Base-by-base conservation (phyloP, 2,113 vertebrate species). In the Gymnarchus niloticus region DNA sequence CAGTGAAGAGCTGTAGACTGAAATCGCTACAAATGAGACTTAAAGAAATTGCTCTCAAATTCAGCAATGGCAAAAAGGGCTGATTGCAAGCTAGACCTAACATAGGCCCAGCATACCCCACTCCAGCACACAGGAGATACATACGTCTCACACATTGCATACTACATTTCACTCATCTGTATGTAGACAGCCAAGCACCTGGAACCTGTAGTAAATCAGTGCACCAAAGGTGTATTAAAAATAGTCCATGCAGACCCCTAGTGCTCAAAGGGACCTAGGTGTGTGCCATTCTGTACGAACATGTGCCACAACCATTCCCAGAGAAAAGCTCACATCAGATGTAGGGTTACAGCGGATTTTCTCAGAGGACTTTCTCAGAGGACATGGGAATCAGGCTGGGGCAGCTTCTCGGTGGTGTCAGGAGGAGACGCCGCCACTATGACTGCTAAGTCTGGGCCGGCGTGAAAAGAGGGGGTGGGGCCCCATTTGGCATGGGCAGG, bases 321-420 rank as follows among this genome's bases (percentile, higher is more conserved):
- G 85, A 54, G 86, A 85, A 46, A 89, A 90, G 91, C 93, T 94
- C 93, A 95, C 93, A 7, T 94, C 73, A 87, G 52, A 78, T 25
- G 37, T 7, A 37, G 46, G 83, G 82, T 90, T 93, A 95, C 7
- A 94, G 92, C 81, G 93, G 90, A 81, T 92, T 94, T 89, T 94
- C 93, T 88, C 85, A 93, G 88, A 88, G 90, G 85, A n/a, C n/a
- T n/a, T n/a, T n/a, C n/a, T n/a, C n/a, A n/a, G n/a, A 91, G 92
- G 87, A 85, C 85, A 54, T 37, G 56, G 51, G 85, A 89, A 56
- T 94, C 90, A 87, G 82, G n/a, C 56, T 80, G 87, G 65, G 51
- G 46, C 28, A 89, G 83, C 84, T 91, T 87, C 84, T 82, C 87
- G 87, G 28, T 84, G 4, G 59, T 87, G 57, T 88, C 89, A 12